phyloP scores from a whole-genome alignment of 2,113 vertebrate species.

The Malurus alboscapulatus region DNA sequence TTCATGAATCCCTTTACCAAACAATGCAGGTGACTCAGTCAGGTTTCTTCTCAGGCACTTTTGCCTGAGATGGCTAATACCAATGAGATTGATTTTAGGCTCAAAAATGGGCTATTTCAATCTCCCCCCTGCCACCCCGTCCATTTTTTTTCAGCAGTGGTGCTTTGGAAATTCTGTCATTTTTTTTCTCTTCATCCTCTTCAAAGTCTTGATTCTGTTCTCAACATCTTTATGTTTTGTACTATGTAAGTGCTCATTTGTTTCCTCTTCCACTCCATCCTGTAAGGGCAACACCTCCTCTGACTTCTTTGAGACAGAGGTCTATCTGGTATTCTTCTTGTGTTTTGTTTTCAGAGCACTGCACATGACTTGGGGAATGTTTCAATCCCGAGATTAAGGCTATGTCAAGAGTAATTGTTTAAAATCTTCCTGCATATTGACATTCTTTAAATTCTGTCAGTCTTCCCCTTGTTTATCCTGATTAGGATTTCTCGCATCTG shows the following conservation, averaged over 20 bases:
- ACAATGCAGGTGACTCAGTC: neutral
- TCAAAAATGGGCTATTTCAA: neutral
- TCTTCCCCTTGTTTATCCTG: neutral
- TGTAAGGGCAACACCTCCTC: neutral
- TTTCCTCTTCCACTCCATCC: neutral
- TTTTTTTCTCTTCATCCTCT: neutral
- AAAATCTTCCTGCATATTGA: neutral
- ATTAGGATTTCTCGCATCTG: neutral
- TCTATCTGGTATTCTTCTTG: neutral
- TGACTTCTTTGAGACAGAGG: neutral
- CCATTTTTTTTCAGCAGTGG: neutral
- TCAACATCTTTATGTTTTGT: neutral
- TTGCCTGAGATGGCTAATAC: neutral
- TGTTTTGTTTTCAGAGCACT: neutral
- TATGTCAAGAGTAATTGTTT: neutral
- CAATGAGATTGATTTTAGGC: neutral
- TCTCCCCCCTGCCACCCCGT: fast-evolving
- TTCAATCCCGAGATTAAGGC: neutral
- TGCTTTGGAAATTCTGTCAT: neutral
- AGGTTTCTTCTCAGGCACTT: neutral
- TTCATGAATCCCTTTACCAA: neutral
- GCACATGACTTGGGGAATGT: neutral
- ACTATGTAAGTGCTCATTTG: neutral
- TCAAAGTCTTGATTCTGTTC: neutral
- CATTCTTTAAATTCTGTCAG: neutral